These are phyloP conservation scores for Gavialis gangeticus DNA, from an alignment of 2,113 vertebrate genomes.

Conservation along the genomic window DNA sequence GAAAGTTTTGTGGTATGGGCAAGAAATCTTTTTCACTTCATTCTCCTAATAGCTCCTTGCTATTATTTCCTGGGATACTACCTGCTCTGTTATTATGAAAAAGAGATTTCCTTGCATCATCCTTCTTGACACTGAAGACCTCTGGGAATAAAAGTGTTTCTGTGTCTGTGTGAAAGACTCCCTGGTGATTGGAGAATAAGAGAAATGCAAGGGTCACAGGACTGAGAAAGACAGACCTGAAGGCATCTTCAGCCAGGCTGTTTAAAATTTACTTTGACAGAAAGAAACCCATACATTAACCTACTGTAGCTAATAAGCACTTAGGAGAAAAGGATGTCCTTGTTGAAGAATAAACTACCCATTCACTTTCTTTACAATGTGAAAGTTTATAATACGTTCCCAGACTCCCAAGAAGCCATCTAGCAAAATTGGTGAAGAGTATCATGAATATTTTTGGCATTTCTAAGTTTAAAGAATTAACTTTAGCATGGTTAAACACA, in stretches of 20 bases:
- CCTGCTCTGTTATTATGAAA: neutral
- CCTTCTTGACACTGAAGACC: neutral
- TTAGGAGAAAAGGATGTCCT: neutral
- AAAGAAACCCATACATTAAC: neutral
- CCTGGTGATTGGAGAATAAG: neutral
- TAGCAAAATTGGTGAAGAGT: neutral
- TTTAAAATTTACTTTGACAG: neutral
- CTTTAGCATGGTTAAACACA: too few species aligned
- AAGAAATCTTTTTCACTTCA: neutral
- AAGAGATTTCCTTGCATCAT: neutral
- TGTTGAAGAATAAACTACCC: neutral
- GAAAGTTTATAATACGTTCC: neutral
- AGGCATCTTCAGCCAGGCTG: neutral
- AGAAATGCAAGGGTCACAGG: neutral
- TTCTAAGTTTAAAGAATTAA: neutral
- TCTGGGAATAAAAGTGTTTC: neutral
- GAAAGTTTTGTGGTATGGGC: neutral
- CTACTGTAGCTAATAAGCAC: neutral
- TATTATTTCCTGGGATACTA: neutral
- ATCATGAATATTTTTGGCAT: neutral
- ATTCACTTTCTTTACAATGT: neutral
- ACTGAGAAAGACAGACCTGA: neutral
- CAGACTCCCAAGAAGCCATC: slow-evolving; percentile 1
- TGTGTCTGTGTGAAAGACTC: neutral
- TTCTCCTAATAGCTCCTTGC: neutral